Evolutionary conservation across 2,113 vertebrate genomes (phyloP), one percentile per base, ranked within the genome.

Genomic region (Atherinomorus stipes): DNA sequence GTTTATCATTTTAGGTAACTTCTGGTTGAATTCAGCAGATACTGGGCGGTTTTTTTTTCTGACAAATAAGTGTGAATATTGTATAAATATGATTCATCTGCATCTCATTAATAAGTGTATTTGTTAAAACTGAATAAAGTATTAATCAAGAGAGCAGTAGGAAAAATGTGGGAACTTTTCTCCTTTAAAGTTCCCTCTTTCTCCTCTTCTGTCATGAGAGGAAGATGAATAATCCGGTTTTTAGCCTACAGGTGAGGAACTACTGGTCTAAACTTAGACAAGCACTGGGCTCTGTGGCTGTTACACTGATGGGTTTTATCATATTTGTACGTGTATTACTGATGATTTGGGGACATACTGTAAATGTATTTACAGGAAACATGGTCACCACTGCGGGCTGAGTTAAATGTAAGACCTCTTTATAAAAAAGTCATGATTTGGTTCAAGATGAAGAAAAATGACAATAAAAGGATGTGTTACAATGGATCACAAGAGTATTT

Each of bases 181-280:
- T 16, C 51, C 23, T 19, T 11, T 25, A 66, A 37, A 47, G 28
- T 26, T 18, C 3, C 4, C 18, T 11, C 16, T 16, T 22, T 37
- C 22, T 16, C 22, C 18, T 21, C 37, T 7, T 47, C 44, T 34
- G 10, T 2, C 51, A 16, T 56, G 49, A 64, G 34, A 64, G 54
- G 52, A 84, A 67, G 80, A 87, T 67, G 34, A 51, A 82, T 71
- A 47, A 52, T 42, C 4, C 18, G 28, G 16, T 56, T 49, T 69
- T 44, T 11, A 15, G n/a, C 25, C 26, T 3, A 59, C 64, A 40
- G 65, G 25, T 47, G 62, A 69, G 34, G 79, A 66, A 72, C 63
- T 34, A 50, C 22, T 9, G 23, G 5, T 64, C 51, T 68, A 59
- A 81, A 23, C 54, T 21, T 64, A 44, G 47, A 53, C 16, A 12